Evolutionary conservation across 2,113 vertebrate species (phyloP), one percentile per base, ranked within the genome.

Genomic region (Peromyscus polionotus): DNA sequence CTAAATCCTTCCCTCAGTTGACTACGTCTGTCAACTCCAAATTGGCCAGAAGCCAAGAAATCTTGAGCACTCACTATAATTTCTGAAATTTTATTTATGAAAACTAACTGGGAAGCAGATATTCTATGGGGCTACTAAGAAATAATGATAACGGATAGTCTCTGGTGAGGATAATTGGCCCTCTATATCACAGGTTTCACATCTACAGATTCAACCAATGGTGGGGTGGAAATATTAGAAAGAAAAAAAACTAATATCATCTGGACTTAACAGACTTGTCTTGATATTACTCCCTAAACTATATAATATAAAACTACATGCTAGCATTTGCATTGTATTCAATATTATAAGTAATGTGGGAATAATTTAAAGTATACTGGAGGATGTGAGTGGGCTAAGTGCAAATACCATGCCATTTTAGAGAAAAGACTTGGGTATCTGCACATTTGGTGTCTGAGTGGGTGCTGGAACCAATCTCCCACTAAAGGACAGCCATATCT

Each of bases 61-160:
- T 28, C 48, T 88, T 81, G 24, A 88, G 57, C 19, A 65, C 3
- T n/a, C 24, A 48, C 4, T 45, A 33, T 4, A 70, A 84, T 70
- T 87, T 80, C 45, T 59, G 42, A 89, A 26, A 57, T 93, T 96
- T 75, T 72, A 73, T 63, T 89, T 51, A 70, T 45, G 63, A 92
- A 87, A 73, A 59, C n/a, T 39, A 79, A 67, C 19, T 68, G 28
- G 24, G 22, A 80, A 59, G 17, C 6, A 57, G 9, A 0, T 89
- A 28, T n/a, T 89, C 22, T 68, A 48, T 51, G 9, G 68, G 65
- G 17, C 3, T 13, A 39, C 19, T 59, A 83, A 92, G 45, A 93
- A 19, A 36, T 90, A 89, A 88, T 42, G 63, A 33, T 59, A 92
- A 83, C 7, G 57, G 26, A 2, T 73, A 77, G 4, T 51, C 85